Base-by-base conservation (phyloP, 37 sponge, comb jelly and placozoan genomes). In the Halisarca cf. caerulea region DNA sequence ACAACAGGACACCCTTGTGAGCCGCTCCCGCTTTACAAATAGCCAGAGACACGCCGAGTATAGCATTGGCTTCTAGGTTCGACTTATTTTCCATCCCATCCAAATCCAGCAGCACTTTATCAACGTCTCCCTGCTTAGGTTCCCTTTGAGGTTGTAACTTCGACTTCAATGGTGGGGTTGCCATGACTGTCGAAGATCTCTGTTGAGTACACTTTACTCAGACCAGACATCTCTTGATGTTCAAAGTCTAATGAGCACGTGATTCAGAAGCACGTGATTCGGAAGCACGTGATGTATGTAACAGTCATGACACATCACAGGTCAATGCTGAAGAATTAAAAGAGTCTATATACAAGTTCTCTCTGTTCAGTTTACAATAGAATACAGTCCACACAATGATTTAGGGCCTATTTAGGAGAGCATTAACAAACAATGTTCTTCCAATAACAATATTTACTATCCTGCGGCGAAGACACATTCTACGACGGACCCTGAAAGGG, bases 101-200 rank as follows among this genome's bases (percentile, higher is more conserved):
- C 58, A 96, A 54, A 0, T 90, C 90, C 6, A 99, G 73, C 95
- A 99, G 92, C 20, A 96, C 59, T 59, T 83, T 35, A 69, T 99
- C 99, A 14, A 99, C 91, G 38, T 80, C 97, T 20, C 3, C 70
- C 80, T 96, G 97, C 39, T 94, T 73, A 2, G 14, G 86, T 44
- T 0, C 99, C 99, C 60, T 92, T 89, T 55, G 83, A 55, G 38
- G 97, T 99, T 14, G 91, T 94, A 8, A 99, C 55, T 17, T 99
- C 99, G 3, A 99, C 99, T 59, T 99, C 99, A 2, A 99, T 92
- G 17, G 99, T 99, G 7, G 99, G 99, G 81, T 99, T 99, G n/a
- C 99, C 99, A 30, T 97, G 93, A 81, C 97, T 96, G 87, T 99
- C 99, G 45, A 96, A 85, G 69, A 99, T 99, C 87, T 96, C 93